phyloP scores from a whole-genome alignment of 2,888 invertebrate genomes.

The Lasiommata megera region DNA sequence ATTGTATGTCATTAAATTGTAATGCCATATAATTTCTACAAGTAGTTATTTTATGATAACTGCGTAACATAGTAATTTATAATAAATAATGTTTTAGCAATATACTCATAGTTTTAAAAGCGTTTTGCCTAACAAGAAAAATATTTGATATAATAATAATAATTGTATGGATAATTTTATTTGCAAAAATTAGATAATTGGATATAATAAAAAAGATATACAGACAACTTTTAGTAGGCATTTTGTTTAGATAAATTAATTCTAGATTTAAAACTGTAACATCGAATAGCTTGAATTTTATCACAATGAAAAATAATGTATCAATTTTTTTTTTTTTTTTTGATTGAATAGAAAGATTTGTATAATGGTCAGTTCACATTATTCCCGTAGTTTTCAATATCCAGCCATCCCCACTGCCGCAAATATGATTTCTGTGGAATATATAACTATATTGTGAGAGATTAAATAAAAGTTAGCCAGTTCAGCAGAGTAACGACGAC shows the following conservation, averaged over 20 bases:
- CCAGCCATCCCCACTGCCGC: too few relatives aligned
- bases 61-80: not conserved
- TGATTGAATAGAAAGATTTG: not conserved
- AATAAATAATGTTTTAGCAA: not conserved
- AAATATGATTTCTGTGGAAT: too few relatives aligned
- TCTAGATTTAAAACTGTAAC: not conserved
- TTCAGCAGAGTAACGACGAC: too few relatives aligned
- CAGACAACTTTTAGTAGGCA: too few relatives aligned
- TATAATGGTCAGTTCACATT: not conserved
- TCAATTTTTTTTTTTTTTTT: too few relatives aligned
- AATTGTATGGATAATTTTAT: not conserved
- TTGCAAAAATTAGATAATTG: too few relatives aligned
- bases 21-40: not conserved
- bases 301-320: not conserved
- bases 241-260: too few relatives aligned
- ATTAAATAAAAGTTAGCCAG: too few relatives aligned
- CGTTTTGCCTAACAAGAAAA: not conserved
- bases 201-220: not conserved
- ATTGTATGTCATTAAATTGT: not conserved
- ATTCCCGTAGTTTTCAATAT: not conserved
- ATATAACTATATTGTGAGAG: too few relatives aligned
- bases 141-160: not conserved
- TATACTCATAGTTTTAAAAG: not conserved
- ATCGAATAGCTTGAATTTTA: not conserved
- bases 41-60: not conserved